Evolutionary conservation across 2,888 invertebrate species (phyloP).

Genomic region (Carpatolechia fugitivella): DNA sequence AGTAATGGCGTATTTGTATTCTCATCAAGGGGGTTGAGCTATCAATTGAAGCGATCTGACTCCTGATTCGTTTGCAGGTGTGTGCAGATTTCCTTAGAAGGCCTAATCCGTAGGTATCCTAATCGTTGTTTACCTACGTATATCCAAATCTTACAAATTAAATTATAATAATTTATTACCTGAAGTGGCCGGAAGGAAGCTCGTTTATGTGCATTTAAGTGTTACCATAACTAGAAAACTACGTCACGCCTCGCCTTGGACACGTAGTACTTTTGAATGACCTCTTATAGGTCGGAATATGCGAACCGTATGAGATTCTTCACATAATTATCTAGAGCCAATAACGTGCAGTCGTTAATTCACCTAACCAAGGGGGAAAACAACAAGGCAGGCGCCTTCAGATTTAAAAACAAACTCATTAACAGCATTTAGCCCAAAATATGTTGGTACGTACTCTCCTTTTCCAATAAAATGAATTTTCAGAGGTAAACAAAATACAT

Average conservation of each 20-base stretch:
- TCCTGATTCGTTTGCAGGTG: too few relatives aligned
- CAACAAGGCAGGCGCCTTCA: constrained; percentile 6
- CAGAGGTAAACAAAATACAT: too few relatives aligned
- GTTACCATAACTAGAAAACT: not conserved
- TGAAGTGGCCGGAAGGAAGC: not conserved
- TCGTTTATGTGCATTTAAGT: not conserved
- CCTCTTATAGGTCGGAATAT: not conserved
- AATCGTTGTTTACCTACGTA: too few relatives aligned
- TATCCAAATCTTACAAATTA: too few relatives aligned
- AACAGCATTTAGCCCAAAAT: constrained; percentile 3
- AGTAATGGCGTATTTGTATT: too few relatives aligned
- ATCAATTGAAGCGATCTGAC: too few relatives aligned
- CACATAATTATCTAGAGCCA: not conserved
- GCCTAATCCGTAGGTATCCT: too few relatives aligned
- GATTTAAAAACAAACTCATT: constrained; percentile 9
- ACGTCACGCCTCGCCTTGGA: not conserved
- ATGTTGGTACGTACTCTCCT: too few relatives aligned
- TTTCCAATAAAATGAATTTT: too few relatives aligned
- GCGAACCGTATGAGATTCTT: constrained; percentile 6
- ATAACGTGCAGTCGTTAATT: not conserved
- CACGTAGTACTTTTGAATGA: not conserved
- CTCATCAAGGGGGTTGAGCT: too few relatives aligned
- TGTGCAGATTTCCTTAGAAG: too few relatives aligned
- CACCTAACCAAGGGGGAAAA: not conserved
- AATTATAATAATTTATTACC: too few relatives aligned